These are phyloP conservation scores for Corvus moneduloides DNA, from an alignment of 2,113 vertebrate species.

Conservation along the genomic window DNA sequence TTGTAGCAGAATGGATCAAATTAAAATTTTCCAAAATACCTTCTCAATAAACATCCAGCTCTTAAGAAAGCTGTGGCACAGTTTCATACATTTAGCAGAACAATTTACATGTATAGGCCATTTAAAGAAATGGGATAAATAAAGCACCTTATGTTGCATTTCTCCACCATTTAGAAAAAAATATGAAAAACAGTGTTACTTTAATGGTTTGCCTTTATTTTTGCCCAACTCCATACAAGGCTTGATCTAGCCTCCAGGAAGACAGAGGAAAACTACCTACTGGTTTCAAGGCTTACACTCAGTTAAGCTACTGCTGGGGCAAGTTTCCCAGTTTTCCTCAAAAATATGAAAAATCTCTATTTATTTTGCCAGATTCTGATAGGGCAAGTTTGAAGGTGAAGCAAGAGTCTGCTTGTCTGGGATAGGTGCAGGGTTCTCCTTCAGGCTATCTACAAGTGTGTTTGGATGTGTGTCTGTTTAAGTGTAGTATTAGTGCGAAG, in stretches of 20 bases:
- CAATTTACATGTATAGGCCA: background rate
- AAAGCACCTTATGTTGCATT: background rate
- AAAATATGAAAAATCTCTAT: background rate
- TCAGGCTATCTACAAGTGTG: background rate
- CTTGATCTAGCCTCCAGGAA: background rate
- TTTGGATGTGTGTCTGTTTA: background rate
- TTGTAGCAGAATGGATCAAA: background rate
- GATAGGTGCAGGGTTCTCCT: background rate
- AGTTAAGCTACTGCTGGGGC: background rate
- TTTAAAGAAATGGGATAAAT: background rate
- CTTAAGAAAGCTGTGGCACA: background rate
- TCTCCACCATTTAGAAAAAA: background rate
- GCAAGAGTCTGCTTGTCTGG: background rate
- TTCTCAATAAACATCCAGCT: background rate
- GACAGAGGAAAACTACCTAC: background rate
- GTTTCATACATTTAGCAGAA: background rate
- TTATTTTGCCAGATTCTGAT: background rate
- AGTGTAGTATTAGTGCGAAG: background rate
- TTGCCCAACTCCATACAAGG: background rate
- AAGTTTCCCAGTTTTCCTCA: background rate
- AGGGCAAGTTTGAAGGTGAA: background rate
- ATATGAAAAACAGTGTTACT: background rate
- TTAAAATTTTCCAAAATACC: background rate
- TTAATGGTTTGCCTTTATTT: background rate
- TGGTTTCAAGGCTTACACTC: background rate